Evolutionary conservation across 2,888 invertebrate genomes (phyloP), one percentile per base, ranked within the genome.

Genomic region (Xanthorhoe designata): DNA sequence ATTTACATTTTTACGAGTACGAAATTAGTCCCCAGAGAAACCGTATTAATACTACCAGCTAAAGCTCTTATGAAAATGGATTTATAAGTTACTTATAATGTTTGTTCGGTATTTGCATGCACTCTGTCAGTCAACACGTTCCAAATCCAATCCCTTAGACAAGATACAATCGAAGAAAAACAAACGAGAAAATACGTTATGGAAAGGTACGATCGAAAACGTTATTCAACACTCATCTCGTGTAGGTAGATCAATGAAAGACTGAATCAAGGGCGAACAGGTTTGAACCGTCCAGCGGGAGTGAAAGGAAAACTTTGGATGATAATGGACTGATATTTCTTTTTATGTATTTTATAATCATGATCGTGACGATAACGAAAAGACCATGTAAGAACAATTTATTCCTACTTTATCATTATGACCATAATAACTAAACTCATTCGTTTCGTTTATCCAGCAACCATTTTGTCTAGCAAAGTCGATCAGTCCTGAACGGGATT

Each of bases 401-500:
- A n/a, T n/a, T n/a, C n/a, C n/a, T n/a, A n/a, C n/a, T n/a, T n/a
- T n/a, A n/a, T n/a, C n/a, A n/a, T n/a, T n/a, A n/a, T n/a, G n/a
- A n/a, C n/a, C n/a, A n/a, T n/a, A n/a, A n/a, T n/a, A n/a, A n/a
- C n/a, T n/a, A n/a, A n/a, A n/a, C n/a, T n/a, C n/a, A n/a, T n/a
- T n/a, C n/a, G n/a, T n/a, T n/a, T n/a, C n/a, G 49, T 18, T 5
- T 19, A 17, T 63, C 18, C 52, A 24, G 19, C 53, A 35, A 24
- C 35, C 17, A 61, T 52, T n/a, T 57, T 60, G 32, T 61, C 42
- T 50, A 51, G 18, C 15, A 18, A 13, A 10, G 18, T 29, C 55
- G 47, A 51, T 60, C 10, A 56, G 56, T 53, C 32, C 13, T 62
- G 35, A 66, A 60, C 53, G 60, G 50, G 66, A 63, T 62, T 68